A percentile compares a stretch with the other conserved stretches of the same genome.
These are phyloP conservation scores for Drosophila lacicola DNA, from an alignment of 2,888 invertebrate species.

Conservation along the genomic window DNA sequence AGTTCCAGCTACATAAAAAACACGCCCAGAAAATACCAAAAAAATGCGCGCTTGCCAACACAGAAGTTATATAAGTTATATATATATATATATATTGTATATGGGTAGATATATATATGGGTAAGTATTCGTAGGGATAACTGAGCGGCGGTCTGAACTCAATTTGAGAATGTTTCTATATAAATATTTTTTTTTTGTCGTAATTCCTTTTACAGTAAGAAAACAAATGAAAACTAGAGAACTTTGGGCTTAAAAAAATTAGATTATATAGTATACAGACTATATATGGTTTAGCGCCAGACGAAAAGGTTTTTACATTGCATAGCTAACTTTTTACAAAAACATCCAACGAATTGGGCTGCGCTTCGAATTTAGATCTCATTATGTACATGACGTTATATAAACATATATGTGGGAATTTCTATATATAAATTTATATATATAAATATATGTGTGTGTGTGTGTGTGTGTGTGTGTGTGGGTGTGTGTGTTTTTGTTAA, in stretches of 20 bases:
- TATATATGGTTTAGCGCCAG: conserved; percentile 3
- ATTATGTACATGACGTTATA: conserved; percentile 40
- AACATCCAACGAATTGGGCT: conserved; percentile 20
- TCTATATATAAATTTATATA: conserved; percentile 23
- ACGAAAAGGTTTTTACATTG: neutral
- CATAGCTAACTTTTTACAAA: conserved; percentile 39
- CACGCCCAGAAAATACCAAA: conserved; percentile 8
- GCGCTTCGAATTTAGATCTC: conserved; percentile 12
- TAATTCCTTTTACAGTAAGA: conserved; percentile 17
- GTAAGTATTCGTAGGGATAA: conserved; percentile 32
- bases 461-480: conserved; percentile 14
- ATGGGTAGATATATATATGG: conserved; percentile 15
- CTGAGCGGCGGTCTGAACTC: conserved; percentile 39
- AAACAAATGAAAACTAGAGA: conserved; percentile 22
- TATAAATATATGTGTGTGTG: conserved; percentile 19
- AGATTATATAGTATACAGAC: neutral
- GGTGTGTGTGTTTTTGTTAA: conserved; percentile 13
- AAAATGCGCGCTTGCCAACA: conserved; percentile 21
- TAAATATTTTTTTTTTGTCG: conserved; percentile 2
- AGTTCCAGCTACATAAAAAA: conserved; percentile 25
- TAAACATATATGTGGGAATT: conserved; percentile 13
- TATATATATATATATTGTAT: conserved; percentile 5
- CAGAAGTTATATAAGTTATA: conserved; percentile 23
- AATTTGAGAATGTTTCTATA: conserved; percentile 18
- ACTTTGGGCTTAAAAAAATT: conserved; percentile 30